Evolutionary conservation across 2,113 vertebrate genomes (phyloP), one percentile per base, ranked within the genome.

Genomic region (Lates calcarifer): DNA sequence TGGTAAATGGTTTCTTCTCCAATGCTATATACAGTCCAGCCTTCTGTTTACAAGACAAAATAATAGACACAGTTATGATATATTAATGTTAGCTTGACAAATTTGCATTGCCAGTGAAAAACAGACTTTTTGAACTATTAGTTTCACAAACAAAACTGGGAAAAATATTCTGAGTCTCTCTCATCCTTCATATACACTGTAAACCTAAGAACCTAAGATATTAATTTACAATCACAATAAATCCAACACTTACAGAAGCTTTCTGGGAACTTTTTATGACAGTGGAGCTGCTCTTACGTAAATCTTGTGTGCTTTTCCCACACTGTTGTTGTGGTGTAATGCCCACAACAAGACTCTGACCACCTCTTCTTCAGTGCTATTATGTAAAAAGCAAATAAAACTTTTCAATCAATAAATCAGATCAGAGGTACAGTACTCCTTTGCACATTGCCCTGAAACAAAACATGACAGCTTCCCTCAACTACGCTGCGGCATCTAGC

Each of bases 401-500:
- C 6, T 15, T 60, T 20, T 67, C 69, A 72, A 75, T 84, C 67
- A 81, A 35, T 57, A 5, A 14, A 17, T 74, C 62, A 64, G n/a
- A 73, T 83, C 43, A 78, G 68, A 55, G 39, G 53, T 80, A 61
- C 43, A 81, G 57, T 39, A 24, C 45, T 68, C 70, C 39, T 72
- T 53, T 80, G 28, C 69, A 79, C 73, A 26, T 24, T 17, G 33
- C 7, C 8, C 28, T 58, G n/a, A 81, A 78, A 77, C 13, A 57
- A 64, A 86, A 77, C 41, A 37, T 60, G 77, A 82, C 81, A 68
- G 63, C 70, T 83, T 79, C 53, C 24, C 61, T 83, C 62, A 57
- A 53, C 60, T 63, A 55, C 24, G 20, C 79, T 82, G 72, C 70
- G 1, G 63, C 64, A 62, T 79, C 67, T 51, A 65, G 41, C 67